phyloP scores from a whole-genome alignment of 2,797 vertebrate genomes.

The Myotis pilosus region DNA sequence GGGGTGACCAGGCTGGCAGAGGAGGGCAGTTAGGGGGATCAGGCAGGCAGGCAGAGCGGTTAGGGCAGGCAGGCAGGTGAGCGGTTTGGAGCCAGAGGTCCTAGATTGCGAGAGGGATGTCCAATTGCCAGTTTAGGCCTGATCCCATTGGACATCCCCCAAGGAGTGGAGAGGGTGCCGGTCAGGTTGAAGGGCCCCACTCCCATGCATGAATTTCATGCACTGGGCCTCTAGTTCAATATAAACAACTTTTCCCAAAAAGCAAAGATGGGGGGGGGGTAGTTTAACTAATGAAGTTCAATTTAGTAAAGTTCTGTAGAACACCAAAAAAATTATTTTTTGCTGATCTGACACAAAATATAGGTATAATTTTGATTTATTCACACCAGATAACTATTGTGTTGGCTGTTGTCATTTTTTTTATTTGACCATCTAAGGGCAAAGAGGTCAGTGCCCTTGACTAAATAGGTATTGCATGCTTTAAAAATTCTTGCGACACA shows the following conservation, averaged over 20 bases:
- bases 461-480: neutral
- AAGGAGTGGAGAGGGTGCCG: no score
- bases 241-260: neutral
- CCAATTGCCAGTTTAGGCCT: no score
- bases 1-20: no score
- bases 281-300: conserved; percentile 33
- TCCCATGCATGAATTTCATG: no score
- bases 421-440: neutral
- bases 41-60: no score
- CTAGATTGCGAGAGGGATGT: no score
- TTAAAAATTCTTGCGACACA: neutral
- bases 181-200: no score
- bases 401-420: neutral
- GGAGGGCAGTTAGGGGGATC: no score
- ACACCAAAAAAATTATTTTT: neutral
- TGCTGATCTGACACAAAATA: neutral
- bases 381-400: neutral
- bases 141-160: no score
- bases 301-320: neutral
- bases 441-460: neutral
- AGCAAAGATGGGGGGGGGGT: neutral
- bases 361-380: neutral
- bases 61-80: no score
- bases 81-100: no score
- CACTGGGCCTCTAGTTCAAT: no score